These are phyloP conservation scores for Parazoanthus atlanticus DNA, from an alignment of 92 coral and sea anemone species.

Conservation along the genomic window DNA sequence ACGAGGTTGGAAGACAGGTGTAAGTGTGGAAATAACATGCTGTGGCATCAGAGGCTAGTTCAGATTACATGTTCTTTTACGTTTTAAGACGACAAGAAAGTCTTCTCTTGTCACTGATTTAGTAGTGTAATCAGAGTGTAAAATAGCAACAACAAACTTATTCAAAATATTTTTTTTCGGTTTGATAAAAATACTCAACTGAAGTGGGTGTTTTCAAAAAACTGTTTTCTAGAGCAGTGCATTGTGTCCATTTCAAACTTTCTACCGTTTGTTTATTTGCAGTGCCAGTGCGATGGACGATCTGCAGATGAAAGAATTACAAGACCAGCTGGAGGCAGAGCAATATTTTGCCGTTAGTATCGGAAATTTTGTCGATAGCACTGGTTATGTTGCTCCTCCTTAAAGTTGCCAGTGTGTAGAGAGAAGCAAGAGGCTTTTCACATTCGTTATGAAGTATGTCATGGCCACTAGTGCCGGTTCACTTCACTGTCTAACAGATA, in stretches of 20 bases:
- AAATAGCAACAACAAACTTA: not conserved
- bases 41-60: not conserved
- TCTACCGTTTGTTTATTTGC: conserved; percentile 1
- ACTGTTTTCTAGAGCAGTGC: not conserved
- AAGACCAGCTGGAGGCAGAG: conserved; percentile 98
- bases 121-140: not conserved
- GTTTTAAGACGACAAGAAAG: no score
- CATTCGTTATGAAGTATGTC: no score
- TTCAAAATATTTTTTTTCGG: not conserved
- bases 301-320: conserved; percentile 94
- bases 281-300: conserved; percentile 99
- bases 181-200: not conserved
- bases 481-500: no score
- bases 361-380: no score
- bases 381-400: not conserved
- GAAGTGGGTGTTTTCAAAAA: not conserved
- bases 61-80: not conserved
- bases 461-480: no score
- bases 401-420: no score
- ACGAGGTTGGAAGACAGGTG: not conserved
- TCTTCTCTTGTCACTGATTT: no score
- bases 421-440: no score
- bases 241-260: not conserved
- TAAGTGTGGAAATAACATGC: not conserved
- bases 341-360: conserved; percentile 92